phyloP scores from a whole-genome alignment of 2,113 vertebrate species.

The Syrrhaptes paradoxus region DNA sequence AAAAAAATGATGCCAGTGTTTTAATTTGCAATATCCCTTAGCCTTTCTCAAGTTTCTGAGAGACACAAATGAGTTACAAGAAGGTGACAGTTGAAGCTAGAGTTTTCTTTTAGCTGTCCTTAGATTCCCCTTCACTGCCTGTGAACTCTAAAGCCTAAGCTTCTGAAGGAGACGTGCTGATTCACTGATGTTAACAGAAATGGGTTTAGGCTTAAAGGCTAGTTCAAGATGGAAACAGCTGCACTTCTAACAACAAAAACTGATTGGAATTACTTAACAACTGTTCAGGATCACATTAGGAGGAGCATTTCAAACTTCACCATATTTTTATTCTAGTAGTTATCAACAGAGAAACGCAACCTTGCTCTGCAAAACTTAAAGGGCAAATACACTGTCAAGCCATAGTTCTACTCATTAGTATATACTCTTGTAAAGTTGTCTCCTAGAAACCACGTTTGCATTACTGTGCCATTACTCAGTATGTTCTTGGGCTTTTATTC shows the following conservation, averaged over 20 bases:
- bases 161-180: background rate
- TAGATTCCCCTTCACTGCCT: background rate
- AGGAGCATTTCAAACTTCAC: background rate
- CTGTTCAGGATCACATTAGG: background rate
- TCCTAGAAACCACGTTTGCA: background rate
- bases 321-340: background rate
- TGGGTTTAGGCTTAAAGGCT: background rate
- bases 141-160: background rate
- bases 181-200: background rate
- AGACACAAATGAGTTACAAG: background rate
- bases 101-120: background rate
- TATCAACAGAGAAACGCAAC: background rate
- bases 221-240: background rate
- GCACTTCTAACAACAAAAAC: background rate
- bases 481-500: background rate
- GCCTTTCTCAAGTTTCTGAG: background rate
- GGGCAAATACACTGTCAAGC: background rate
- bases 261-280: background rate
- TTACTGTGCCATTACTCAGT: constrained; percentile 13
- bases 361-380: background rate
- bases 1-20: background rate
- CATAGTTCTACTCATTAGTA: background rate
- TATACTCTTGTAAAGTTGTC: background rate
- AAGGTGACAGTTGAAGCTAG: background rate
- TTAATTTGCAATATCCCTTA: background rate